These are phyloP conservation scores for Cryptoblepharus egeriae DNA, from an alignment of 2,797 vertebrate genomes.

Conservation along the genomic window DNA sequence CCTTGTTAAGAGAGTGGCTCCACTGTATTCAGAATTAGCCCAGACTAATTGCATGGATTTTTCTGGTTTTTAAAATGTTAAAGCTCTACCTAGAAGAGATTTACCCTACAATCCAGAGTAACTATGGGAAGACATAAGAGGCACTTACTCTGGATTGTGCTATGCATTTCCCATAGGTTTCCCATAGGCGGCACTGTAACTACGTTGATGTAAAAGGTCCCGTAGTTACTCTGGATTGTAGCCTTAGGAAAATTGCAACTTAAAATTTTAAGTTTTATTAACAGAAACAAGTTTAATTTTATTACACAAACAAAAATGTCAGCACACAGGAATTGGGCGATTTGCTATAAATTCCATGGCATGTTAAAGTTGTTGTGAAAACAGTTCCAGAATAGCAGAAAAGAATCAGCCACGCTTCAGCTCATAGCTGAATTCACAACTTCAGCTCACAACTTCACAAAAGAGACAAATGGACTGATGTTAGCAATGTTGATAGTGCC, in stretches of 20 bases:
- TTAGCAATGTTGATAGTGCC: conserved; percentile 11
- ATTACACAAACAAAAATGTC: conserved; percentile 28
- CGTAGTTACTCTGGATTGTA: too few relatives aligned
- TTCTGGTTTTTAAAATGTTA: conserved; percentile 37
- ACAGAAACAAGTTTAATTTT: conserved; percentile 24
- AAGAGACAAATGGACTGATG: conserved; percentile 38
- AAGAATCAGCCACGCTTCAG: conserved; percentile 24
- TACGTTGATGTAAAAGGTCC: too few relatives aligned
- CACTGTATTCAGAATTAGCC: neutral
- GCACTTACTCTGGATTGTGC: too few relatives aligned
- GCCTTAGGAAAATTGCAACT: conserved; percentile 22
- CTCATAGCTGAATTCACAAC: conserved; percentile 29
- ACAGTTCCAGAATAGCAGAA: neutral
- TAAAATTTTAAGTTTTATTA: conserved; percentile 16
- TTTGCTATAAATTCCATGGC: neutral
- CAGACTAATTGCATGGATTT: conserved; percentile 20
- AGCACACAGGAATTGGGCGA: conserved; percentile 14
- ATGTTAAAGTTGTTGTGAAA: too few relatives aligned
- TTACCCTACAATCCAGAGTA: too few relatives aligned
- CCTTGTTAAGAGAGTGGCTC: neutral
- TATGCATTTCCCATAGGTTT: too few relatives aligned
- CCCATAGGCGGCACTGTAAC: too few relatives aligned
- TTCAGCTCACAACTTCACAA: too few relatives aligned
- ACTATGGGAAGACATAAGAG: too few relatives aligned
- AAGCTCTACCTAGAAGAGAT: too few relatives aligned